Evolutionary conservation across 2,797 vertebrate genomes (phyloP), one percentile per base, ranked within the genome.

Genomic region (Luscinia luscinia): DNA sequence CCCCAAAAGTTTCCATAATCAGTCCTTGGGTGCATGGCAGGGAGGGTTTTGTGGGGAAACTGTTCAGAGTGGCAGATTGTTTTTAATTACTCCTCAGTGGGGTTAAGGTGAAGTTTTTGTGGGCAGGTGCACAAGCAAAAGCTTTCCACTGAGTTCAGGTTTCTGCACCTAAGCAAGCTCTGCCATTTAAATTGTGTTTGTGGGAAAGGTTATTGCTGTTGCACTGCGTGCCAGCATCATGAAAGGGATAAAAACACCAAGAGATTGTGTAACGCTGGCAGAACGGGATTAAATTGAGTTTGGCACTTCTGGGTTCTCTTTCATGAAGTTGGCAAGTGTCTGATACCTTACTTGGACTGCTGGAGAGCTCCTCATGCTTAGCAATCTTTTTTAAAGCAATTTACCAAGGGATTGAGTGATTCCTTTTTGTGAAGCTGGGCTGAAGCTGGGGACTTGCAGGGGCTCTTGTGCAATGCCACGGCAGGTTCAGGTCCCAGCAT

Each of bases 211-310:
- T 27, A 2, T 10, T 40, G 66, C 76, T 84, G 58, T 30, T 76
- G 24, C 28, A 6, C 30, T 18, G 45, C 0, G 0, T 4, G 62
- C 57, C 12, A 23, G 55, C 12, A 7, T 26, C 14, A 0, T 2
- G 24, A 6, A 11, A 48, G 49, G 10, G 57, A 10, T 78, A 16
- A 70, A 61, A 55, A 9, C 6, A 16, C 19, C 54, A 13, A 69
- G 64, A 73, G 46, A 16, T 41, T 3, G 27, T 9, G 15, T 5
- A 19, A 24, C 1, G 0, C 34, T 15, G 63, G 32, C 28, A 55
- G 54, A 55, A n/a, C 0, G 10, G 59, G 32, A 18, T 48, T 43
- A 36, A 74, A 51, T 19, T 0, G 18, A 46, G 48, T 43, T 84
- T 51, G 72, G 63, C 45, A 11, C 19, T 83, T 77, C 54, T 90